These are phyloP conservation scores for Euproctis similis DNA, from an alignment of 2,888 invertebrate genomes.

Conservation along the genomic window DNA sequence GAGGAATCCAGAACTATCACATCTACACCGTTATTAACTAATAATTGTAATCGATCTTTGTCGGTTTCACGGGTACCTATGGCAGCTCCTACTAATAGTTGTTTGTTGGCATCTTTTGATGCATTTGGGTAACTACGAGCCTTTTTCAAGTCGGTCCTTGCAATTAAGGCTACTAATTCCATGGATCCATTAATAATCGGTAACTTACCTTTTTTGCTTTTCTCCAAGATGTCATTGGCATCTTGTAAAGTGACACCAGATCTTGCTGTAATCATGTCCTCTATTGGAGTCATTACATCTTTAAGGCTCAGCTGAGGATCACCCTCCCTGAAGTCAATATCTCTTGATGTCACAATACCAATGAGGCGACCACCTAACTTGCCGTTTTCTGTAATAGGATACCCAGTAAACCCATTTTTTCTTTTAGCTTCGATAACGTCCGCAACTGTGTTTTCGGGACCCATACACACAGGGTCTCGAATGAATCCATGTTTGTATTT, in stretches of 20 bases:
- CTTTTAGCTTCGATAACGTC: slow-evolving; percentile 94
- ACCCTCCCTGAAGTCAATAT: slow-evolving; percentile 93
- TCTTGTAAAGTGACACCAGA: slow-evolving; percentile 93
- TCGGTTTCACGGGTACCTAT: slow-evolving; percentile 93
- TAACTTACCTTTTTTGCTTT: slow-evolving; percentile 96
- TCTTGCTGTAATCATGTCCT: slow-evolving; percentile 91
- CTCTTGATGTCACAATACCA: slow-evolving; percentile 98
- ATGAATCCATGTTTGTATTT: slow-evolving; percentile 99
- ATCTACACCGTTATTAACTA: slow-evolving; percentile 94
- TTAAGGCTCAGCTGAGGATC: slow-evolving; percentile 80
- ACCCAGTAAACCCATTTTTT: slow-evolving; percentile 94
- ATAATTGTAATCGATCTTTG: slow-evolving; percentile 83
- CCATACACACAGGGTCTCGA: slow-evolving; percentile 95
- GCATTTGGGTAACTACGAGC: slow-evolving; percentile 97
- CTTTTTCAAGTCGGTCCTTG: slow-evolving; percentile 98
- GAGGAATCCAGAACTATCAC: no score
- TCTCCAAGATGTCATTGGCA: slow-evolving; percentile 95
- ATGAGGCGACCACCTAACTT: slow-evolving; percentile 93
- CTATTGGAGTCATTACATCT: slow-evolving; percentile 89
- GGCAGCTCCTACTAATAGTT: slow-evolving; percentile 94
- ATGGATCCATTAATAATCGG: slow-evolving; percentile 89
- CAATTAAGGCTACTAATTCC: slow-evolving; percentile 95
- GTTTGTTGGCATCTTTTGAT: slow-evolving; percentile 97
- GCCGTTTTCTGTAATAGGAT: slow-evolving; percentile 96
- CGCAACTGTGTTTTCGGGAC: slow-evolving; percentile 89